Conservation (phyloP, 2,888 invertebrate genomes). For the Tetranychus piercei region DNA sequence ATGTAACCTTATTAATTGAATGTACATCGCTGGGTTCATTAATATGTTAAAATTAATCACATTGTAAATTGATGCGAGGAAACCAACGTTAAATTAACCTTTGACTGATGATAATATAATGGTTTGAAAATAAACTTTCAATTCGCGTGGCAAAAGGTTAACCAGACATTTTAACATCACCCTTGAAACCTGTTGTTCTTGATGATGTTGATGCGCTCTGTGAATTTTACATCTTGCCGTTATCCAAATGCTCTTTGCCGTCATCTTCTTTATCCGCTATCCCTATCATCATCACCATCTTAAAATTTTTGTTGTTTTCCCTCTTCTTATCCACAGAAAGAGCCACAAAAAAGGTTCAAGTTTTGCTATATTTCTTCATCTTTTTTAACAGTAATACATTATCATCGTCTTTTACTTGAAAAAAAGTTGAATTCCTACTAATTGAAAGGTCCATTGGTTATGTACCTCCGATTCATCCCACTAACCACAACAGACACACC, state of each 20-base stretch:
- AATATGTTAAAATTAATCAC: no score
- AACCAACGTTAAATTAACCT: background rate
- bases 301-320: background rate
- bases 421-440: background rate
- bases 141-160: conserved; percentile 1
- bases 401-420: background rate
- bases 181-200: background rate
- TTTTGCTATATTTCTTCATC: background rate
- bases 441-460: background rate
- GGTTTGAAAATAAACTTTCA: background rate
- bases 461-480: background rate
- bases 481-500: background rate
- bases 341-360: background rate
- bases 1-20: no score
- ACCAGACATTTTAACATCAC: background rate
- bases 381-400: background rate
- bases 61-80: background rate
- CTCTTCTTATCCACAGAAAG: background rate
- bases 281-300: background rate
- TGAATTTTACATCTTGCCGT: conserved; percentile 1
- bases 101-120: background rate
- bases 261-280: background rate
- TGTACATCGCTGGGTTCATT: no score
- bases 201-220: background rate
- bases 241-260: background rate